Conservation (phyloP, 2,888 invertebrate species). For the Lycophotia porphyrea region DNA sequence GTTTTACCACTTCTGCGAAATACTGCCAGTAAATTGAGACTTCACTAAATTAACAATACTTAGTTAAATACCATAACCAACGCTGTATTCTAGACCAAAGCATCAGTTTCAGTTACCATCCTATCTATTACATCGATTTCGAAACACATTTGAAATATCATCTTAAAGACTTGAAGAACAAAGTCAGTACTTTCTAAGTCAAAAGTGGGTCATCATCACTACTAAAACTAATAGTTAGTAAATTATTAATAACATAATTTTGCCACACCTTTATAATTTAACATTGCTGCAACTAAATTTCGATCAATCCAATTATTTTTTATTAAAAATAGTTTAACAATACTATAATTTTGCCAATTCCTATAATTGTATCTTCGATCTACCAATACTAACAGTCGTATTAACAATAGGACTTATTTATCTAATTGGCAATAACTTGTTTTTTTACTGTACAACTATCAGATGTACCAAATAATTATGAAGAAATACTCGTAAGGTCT, state of each 20-base stretch:
- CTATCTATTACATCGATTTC: not conserved
- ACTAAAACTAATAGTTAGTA: constrained; percentile 34
- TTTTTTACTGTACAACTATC: constrained; percentile 40
- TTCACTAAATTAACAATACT: no score
- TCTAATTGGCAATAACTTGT: constrained; percentile 26
- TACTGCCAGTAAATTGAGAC: not conserved
- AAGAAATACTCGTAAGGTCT: constrained; percentile 37
- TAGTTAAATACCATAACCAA: no score
- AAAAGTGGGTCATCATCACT: constrained; percentile 28
- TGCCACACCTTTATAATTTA: constrained; percentile 45
- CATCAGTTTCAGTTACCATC: constrained; percentile 11
- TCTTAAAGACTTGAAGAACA: constrained; percentile 8
- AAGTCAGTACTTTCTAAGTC: constrained; percentile 22
- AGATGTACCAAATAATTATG: constrained; percentile 46
- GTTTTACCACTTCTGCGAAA: not conserved
- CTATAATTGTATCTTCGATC: constrained; percentile 50
- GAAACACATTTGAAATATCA: not conserved
- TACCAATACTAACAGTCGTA: constrained; percentile 22
- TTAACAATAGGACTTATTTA: constrained; percentile 43
- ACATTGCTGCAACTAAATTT: constrained; percentile 45
- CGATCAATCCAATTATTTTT: constrained; percentile 46
- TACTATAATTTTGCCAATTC: constrained; percentile 34
- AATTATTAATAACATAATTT: constrained; percentile 49
- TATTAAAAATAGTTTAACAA: constrained; percentile 41
- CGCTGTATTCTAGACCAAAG: not conserved